Base-by-base conservation (phyloP, 2,113 vertebrate genomes). In the Apus apus region DNA sequence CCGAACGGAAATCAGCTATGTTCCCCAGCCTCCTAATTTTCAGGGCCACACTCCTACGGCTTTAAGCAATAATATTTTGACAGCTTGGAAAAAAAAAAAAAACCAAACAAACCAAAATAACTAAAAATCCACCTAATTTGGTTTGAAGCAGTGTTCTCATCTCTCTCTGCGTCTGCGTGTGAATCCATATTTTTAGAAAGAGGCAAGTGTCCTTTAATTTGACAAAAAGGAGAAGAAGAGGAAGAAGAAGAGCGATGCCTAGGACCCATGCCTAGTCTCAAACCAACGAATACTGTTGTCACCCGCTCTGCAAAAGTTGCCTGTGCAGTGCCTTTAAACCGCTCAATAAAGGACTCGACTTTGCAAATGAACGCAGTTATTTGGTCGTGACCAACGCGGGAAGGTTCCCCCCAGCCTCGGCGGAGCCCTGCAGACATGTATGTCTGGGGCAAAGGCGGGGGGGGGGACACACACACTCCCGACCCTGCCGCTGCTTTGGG, bases 331-430 rank as follows among this genome's bases (percentile, higher is more conserved):
- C 83, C 21, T 92, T 86, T 67, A 51, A 84, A 65, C 50, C 81
- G 40, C 61, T 40, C 85, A 94, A 96, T 96, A 96, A 96, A 95
- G 86, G 87, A 94, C 27, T 71, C 67, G 53, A 9, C 81, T 84
- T 67, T 18, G 90, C 77, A 65, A 85, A 72, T 72, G 79, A 94
- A 72, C 12, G 58, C 79, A 82, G 68, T 90, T 76, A 15, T 48
- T 62, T 84, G 87, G 72, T 87, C 32, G 36, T 64, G 84, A 92
- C 30, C 65, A 81, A 75, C 27, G 71, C 74, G 54, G 64, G 80
- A 77, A 94, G 67, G 68, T 43, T 4, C 34, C 58, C 45, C 53
- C 5, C 67, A 91, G 36, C 77, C 40, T 73, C 74, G 48, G 56
- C 5, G 71, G 46, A 85, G 65, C 65, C n/a, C 50, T 43, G 57